phyloP scores from a whole-genome alignment of 2,888 invertebrate species.

The Acanthopleura granulata region DNA sequence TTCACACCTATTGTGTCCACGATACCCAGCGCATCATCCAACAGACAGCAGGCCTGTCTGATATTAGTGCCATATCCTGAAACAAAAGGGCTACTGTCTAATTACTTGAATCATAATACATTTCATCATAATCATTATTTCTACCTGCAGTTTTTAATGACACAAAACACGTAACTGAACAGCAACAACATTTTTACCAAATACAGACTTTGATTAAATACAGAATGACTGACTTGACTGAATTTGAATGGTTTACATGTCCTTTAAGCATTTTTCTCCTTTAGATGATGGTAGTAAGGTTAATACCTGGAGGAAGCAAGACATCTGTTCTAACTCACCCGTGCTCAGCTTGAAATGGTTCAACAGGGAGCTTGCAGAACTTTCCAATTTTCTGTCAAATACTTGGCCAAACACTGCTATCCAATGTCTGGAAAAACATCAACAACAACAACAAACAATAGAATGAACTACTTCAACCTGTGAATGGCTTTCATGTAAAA shows the following conservation, averaged over 20 bases:
- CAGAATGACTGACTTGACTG: neutral
- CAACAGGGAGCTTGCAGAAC: neutral
- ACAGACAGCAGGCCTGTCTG: neutral
- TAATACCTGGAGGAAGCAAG: too few species aligned
- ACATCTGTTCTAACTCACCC: too few species aligned
- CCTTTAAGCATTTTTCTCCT: too few species aligned
- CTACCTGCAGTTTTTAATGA: neutral
- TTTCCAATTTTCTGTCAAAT: neutral
- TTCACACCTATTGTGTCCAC: neutral
- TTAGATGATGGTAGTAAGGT: too few species aligned
- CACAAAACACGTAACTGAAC: neutral
- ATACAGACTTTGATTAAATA: too few species aligned
- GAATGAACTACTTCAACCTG: too few species aligned
- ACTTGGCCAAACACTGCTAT: neutral
- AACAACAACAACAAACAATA: neutral
- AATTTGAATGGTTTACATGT: neutral
- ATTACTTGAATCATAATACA: too few species aligned
- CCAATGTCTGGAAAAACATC: neutral
- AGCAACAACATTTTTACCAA: too few species aligned
- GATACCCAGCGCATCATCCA: neutral
- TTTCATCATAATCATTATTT: neutral
- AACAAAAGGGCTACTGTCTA: neutral
- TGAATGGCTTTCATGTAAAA: too few species aligned
- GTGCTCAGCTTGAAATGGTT: too few species aligned
- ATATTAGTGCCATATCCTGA: neutral